Evolutionary conservation across 2,113 vertebrate genomes (phyloP).

Genomic region (Eudyptes chrysolophus): DNA sequence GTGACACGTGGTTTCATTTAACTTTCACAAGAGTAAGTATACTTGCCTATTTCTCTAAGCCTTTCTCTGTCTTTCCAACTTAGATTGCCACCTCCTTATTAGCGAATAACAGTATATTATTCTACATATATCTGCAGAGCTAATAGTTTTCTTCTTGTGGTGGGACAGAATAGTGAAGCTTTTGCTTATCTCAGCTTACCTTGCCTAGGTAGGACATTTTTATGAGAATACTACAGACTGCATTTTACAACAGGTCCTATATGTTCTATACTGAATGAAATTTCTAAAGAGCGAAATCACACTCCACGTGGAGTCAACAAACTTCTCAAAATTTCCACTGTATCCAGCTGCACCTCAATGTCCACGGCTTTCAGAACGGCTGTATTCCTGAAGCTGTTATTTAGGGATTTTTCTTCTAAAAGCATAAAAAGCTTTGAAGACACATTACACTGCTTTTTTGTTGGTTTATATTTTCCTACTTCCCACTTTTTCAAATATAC

Average conservation of each 20-base stretch:
- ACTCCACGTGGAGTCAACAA: neutral
- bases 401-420: neutral
- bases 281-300: neutral
- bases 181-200: neutral
- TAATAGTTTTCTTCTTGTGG: neutral
- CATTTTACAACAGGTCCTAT: neutral
- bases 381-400: neutral
- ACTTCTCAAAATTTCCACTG: neutral
- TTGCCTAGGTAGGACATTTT: neutral
- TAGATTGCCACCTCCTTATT: neutral
- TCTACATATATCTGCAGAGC: neutral
- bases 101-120: neutral
- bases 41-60: neutral
- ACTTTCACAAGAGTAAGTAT: neutral
- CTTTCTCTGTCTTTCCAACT: neutral
- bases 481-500: neutral
- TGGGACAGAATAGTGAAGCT: neutral
- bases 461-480: neutral
- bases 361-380: neutral
- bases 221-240: neutral
- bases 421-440: neutral
- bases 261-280: neutral
- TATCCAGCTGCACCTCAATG: neutral
- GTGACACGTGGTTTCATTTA: neutral
- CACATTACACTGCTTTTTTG: neutral